A percentile compares a stretch with the other conserved stretches of the same genome.
These are phyloP conservation scores for Rhagonycha fulva DNA, from an alignment of 2,888 invertebrate species.

Conservation along the genomic window DNA sequence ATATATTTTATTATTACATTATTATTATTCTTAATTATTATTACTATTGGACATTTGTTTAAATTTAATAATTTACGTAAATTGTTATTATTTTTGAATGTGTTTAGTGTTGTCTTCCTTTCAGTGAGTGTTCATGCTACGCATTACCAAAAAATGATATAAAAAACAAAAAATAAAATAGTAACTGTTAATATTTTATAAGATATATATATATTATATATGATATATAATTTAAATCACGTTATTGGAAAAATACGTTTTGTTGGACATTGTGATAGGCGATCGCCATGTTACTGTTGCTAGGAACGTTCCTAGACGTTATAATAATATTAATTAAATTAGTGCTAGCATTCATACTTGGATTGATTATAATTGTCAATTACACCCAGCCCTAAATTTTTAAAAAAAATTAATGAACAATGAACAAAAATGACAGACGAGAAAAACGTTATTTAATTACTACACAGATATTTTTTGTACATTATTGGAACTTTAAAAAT, in stretches of 20 bases:
- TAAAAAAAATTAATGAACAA: slow-evolving; percentile 43
- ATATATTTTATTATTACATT: slow-evolving; percentile 1
- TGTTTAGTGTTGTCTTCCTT: slow-evolving; percentile 57
- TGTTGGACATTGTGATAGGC: slow-evolving; percentile 59
- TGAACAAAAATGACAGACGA: slow-evolving; percentile 59
- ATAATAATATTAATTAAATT: slow-evolving; percentile 38
- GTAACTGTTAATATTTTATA: slow-evolving; percentile 58
- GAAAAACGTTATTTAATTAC: slow-evolving; percentile 61
- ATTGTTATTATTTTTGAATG: slow-evolving; percentile 43
- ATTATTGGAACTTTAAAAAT: slow-evolving; percentile 73
- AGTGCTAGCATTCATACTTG: slow-evolving; percentile 55
- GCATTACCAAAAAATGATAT: slow-evolving; percentile 53
- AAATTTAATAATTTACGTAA: slow-evolving; percentile 39
- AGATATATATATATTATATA: slow-evolving; percentile 1
- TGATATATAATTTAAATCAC: slow-evolving; percentile 57
- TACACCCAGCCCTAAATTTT: slow-evolving; percentile 55
- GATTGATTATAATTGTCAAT: slow-evolving; percentile 53
- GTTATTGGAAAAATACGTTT: slow-evolving; percentile 57
- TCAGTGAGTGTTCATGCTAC: slow-evolving; percentile 55
- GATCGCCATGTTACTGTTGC: slow-evolving; percentile 57
- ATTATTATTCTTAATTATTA: slow-evolving; percentile 41
- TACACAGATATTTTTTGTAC: slow-evolving; percentile 77
- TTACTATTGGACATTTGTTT: slow-evolving; percentile 46
- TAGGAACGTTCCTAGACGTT: slow-evolving; percentile 54
- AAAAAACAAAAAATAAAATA: slow-evolving; percentile 45